Conservation (phyloP, 2,113 vertebrate genomes). For the Tylochromis polylepis region DNA sequence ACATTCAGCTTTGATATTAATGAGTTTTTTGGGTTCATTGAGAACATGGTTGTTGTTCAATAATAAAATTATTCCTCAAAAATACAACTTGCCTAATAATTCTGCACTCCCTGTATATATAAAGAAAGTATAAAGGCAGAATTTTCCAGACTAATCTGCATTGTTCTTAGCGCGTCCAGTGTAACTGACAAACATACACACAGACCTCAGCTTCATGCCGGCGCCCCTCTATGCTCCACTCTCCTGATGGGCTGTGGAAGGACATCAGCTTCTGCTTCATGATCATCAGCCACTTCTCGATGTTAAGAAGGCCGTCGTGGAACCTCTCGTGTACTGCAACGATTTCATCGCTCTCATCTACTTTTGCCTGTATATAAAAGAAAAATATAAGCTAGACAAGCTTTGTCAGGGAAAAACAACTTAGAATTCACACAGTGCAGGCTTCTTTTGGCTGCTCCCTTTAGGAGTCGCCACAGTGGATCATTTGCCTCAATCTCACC, state of each 20-base stretch:
- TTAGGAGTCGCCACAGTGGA: too few relatives aligned
- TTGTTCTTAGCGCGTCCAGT: neutral
- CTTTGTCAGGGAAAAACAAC: neutral
- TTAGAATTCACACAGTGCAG: neutral
- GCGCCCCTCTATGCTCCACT: conserved; percentile 58
- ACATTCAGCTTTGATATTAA: too few relatives aligned
- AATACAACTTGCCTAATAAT: too few relatives aligned
- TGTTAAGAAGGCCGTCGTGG: conserved; percentile 73
- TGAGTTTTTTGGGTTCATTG: too few relatives aligned
- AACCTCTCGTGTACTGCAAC: conserved; percentile 78
- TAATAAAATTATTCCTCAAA: too few relatives aligned
- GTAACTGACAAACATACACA: neutral
- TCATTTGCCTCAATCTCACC: too few relatives aligned
- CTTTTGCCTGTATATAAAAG: conserved; percentile 43
- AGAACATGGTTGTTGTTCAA: too few relatives aligned
- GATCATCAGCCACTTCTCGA: conserved; percentile 80
- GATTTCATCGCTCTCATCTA: conserved; percentile 55
- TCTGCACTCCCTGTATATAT: too few relatives aligned
- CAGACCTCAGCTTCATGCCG: conserved; percentile 78
- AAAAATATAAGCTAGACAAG: neutral
- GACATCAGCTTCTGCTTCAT: conserved; percentile 77
- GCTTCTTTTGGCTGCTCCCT: neutral
- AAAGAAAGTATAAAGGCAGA: too few relatives aligned
- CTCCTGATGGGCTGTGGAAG: conserved; percentile 40
- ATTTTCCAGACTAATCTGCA: neutral